Percentiles rank a stretch among this genome's conserved stretches.
Conservation (phyloP, 2,888 invertebrate genomes). For the Geophilus truncorum region DNA sequence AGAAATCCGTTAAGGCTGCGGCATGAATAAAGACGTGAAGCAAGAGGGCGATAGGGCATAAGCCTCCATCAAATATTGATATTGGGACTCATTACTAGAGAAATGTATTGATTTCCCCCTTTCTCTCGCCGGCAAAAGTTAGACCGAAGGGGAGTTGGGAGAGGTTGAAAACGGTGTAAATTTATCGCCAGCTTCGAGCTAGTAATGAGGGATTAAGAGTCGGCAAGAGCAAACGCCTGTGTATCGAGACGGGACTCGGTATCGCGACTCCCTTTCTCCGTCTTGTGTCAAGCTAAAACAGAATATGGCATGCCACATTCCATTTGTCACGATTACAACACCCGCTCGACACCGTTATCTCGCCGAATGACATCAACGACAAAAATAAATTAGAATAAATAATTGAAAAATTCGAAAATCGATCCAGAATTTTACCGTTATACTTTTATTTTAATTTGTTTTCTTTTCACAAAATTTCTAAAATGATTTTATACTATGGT, state of each 20-base stretch:
- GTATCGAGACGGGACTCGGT: background rate
- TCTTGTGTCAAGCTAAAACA: background rate
- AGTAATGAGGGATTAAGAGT: background rate
- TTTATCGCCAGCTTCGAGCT: background rate
- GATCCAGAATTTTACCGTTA: background rate
- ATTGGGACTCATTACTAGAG: background rate
- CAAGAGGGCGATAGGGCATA: background rate
- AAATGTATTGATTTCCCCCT: background rate
- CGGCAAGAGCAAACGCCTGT: background rate
- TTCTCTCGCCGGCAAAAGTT: background rate
- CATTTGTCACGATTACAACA: background rate
- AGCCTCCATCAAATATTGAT: background rate
- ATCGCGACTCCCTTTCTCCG: background rate
- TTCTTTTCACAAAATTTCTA: too few species aligned
- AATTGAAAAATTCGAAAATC: background rate
- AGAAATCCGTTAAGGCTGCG: background rate
- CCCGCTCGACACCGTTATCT: background rate
- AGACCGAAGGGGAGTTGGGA: background rate
- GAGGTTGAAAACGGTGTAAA: background rate
- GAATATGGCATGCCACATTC: background rate
- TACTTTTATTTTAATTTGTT: background rate
- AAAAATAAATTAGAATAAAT: background rate
- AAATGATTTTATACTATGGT: too few species aligned
- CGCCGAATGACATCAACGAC: background rate
- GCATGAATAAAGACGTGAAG: background rate